Base-by-base conservation (phyloP, 2,113 vertebrate species). In the Cricetomys ansorgei region DNA sequence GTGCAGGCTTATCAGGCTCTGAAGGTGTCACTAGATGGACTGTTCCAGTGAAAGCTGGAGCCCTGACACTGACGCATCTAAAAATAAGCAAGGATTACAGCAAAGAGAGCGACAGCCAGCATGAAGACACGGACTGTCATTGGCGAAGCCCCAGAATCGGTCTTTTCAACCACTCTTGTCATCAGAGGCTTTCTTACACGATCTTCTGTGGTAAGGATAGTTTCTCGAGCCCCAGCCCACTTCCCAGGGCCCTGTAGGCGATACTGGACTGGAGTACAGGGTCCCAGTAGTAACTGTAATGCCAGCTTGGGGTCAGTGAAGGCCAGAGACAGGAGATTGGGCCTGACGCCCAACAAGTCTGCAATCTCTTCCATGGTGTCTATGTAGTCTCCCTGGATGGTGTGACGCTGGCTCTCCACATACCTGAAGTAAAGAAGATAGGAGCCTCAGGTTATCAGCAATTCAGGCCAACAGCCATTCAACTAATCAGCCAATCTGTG, bases 291-390 rank as follows among this genome's bases (percentile, higher is more conserved):
- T 77, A 99, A 5, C 0, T 95, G 94, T 4, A 98, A 91, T 11
- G 98, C 98, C 90, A 99, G 19, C 59, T 86, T 98, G 69, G 99
- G 99, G 86, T 99, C 99, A 0, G 98, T 99, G 94, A 99, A 95
- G 83, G 98, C 89, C 83, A 99, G 70, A 91, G 72, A 80, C 1
- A 92, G 50, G 23, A 99, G 1, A 40, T 89, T 98, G 96, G 99
- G 99, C 76, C 11, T 94, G 69, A 98, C 99, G 0, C 99, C 99
- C 67, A 99, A 27, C 94, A 98, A 92, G 3, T 93, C 75, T 69
- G 99, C 99, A 45, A 99, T 73, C 76, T 99, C 99, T 84, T 99
- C 99, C 99, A 99, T 99, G 96, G 98, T 99, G 0, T 1, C 2
- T 10, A 99, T 0, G 0, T 98, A 99, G 89, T 99, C 99, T 27